Evolutionary conservation across 1,140 invertebrate genomes (phyloP), one percentile per base, ranked within the genome.

Genomic region (Acromyrmex echinatior): DNA sequence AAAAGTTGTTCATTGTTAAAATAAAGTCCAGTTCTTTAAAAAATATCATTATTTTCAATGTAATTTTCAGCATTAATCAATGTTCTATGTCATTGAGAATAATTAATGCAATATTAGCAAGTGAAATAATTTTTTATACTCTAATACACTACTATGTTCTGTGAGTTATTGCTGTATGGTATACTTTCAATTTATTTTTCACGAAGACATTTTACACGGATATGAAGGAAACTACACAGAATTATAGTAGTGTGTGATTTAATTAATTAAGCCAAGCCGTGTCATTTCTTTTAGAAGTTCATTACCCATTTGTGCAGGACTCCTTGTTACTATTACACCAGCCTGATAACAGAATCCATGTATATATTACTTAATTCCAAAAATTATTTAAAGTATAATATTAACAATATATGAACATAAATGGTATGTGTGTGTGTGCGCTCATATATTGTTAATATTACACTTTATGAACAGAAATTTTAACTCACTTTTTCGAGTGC

Each of bases 271-370:
- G 91, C 96, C 96, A 92, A 97, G 95, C 94, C 97, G 96, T 93
- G 97, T 97, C 98, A 98, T 98, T 96, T 98, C 98, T 96, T 99
- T 98, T 85, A 97, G 96, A 88, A 99, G 96, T 94, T 98, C 97
- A 80, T 96, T 97, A 66, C 99, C 99, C 98, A 99, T 98, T 96
- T 99, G 98, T 87, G 99, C 99, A 45, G 99, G 99, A 93, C 98
- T 99, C 93, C 97, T 98, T 39, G 99, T 99, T 14, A 99, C 99
- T 93, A 98, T 97, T 63, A 99, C 99, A 89, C 98, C 98, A 94
- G 98, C 98, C 96, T 97, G 87, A 89, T 87, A 93, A 92, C 10
- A 82, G 12, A 73, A 84, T 4, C 21, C 58, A 74, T 14, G 9
- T 62, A 25, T 5, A 53, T 39, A 66, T 51, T 49, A n/a, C 4